phyloP scores from a whole-genome alignment of 64 coral and sea anemone genomes.

The Trachythela sp. region DNA sequence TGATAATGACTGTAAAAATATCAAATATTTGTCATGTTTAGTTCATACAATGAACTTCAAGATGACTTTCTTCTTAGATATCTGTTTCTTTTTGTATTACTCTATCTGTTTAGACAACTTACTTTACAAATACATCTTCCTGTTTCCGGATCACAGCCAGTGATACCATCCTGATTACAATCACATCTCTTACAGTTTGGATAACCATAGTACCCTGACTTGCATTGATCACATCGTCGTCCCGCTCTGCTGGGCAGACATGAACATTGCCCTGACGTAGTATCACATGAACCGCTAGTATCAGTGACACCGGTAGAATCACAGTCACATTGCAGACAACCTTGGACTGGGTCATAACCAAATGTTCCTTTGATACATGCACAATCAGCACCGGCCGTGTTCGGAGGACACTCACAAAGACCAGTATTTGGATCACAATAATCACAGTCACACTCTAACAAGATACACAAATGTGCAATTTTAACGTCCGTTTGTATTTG shows the following conservation, averaged over 20 bases:
- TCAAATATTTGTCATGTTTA: no score
- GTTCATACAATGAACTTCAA: background rate
- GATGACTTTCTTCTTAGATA: no score
- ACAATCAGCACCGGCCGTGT: constrained; percentile 84
- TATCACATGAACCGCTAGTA: constrained; percentile 63
- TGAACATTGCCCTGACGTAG: constrained; percentile 64
- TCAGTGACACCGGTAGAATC: constrained; percentile 57
- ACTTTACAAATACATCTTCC: constrained; percentile 91
- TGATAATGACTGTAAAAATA: no score
- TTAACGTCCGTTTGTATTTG: no score
- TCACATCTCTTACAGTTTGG: constrained; percentile 71
- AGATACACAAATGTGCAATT: background rate
- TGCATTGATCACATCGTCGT: constrained; percentile 67
- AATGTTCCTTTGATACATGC: constrained; percentile 69
- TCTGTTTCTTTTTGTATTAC: no score
- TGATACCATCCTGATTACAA: constrained; percentile 74
- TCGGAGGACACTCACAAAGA: constrained; percentile 71
- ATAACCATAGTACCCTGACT: constrained; percentile 65
- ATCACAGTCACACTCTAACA: constrained; percentile 76
- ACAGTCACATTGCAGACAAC: constrained; percentile 72
- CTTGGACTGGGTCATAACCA: constrained; percentile 70
- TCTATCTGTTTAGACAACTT: background rate
- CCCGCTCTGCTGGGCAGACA: constrained; percentile 71
- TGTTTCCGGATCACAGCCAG: constrained; percentile 55
- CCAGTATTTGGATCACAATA: constrained; percentile 79